phyloP scores from a whole-genome alignment of 2,888 invertebrate species.

The Lacanobia oleracea region DNA sequence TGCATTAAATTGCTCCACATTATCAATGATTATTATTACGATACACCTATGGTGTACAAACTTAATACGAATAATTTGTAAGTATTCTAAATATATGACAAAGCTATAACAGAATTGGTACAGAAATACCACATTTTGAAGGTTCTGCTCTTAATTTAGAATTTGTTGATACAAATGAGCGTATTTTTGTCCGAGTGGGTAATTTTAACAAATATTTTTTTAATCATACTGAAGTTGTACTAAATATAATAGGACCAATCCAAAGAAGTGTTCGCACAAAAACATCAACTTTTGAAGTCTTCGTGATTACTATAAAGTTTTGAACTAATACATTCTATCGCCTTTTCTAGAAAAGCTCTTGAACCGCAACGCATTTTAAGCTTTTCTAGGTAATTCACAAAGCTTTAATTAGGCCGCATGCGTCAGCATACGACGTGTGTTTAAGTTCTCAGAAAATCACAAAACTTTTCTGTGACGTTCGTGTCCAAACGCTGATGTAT shows the following conservation, averaged over 20 bases:
- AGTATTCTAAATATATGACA: conserved; percentile 6
- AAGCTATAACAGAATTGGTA: conserved; percentile 9
- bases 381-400: neutral
- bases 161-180: conserved; percentile 1
- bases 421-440: conserved; percentile 7
- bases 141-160: conserved; percentile 12
- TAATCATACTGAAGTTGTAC: neutral
- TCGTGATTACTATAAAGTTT: neutral
- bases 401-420: neutral
- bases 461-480: conserved; percentile 1
- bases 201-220: neutral
- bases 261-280: neutral
- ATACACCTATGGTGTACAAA: neutral
- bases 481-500: neutral
- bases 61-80: neutral
- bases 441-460: conserved; percentile 10
- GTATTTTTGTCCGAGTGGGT: conserved; percentile 5
- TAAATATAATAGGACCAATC: neutral
- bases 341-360: neutral
- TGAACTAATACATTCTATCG: neutral
- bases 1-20: neutral
- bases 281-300: neutral
- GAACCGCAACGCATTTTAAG: neutral
- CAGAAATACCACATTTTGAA: conserved; percentile 33
- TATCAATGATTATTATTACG: neutral